phyloP scores from a whole-genome alignment of 92 coral and sea anemone genomes.

The Meandrina meandrites region DNA sequence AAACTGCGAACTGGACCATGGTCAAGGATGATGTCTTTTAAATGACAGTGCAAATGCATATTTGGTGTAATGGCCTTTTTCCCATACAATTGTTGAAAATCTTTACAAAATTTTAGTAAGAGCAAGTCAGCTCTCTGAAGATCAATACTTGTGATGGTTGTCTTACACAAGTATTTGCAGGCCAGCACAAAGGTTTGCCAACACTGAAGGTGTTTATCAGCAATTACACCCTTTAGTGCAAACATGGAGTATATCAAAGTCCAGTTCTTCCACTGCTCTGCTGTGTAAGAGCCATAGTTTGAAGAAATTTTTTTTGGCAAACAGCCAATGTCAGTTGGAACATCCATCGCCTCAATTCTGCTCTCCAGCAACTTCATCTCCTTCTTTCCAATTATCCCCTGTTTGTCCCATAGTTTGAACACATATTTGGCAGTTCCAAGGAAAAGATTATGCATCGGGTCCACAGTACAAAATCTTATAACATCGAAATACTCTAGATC shows the following conservation, averaged over 20 bases:
- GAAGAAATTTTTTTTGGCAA: conserved; percentile 55
- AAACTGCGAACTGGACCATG: conserved; percentile 62
- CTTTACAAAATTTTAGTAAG: conserved; percentile 55
- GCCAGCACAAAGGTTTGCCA: conserved; percentile 68
- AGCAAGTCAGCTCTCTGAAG: conserved; percentile 50
- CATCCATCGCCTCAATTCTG: conserved; percentile 43
- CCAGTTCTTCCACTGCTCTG: conserved; percentile 78
- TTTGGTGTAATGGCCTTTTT: conserved; percentile 58
- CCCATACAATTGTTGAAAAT: conserved; percentile 55
- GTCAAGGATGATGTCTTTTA: conserved; percentile 59
- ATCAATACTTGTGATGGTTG: conserved; percentile 20
- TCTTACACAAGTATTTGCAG: conserved; percentile 47
- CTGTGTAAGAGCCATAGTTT: conserved; percentile 58
- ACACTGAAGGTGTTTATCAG: conserved; percentile 54
- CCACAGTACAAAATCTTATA: conserved; percentile 56
- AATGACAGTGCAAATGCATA: conserved; percentile 66
- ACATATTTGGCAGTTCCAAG: conserved; percentile 58
- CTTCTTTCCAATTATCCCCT: conserved; percentile 31
- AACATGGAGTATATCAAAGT: conserved; percentile 61
- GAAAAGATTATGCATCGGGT: conserved; percentile 79
- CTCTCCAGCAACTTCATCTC: conserved; percentile 52
- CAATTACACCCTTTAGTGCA: conserved; percentile 47
- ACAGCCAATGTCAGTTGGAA: conserved; percentile 62
- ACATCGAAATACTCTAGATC: conserved; percentile 64
- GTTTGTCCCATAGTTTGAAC: conserved; percentile 53